phyloP scores from a whole-genome alignment of 2,113 vertebrate genomes.

The Leptocoma aspasia region DNA sequence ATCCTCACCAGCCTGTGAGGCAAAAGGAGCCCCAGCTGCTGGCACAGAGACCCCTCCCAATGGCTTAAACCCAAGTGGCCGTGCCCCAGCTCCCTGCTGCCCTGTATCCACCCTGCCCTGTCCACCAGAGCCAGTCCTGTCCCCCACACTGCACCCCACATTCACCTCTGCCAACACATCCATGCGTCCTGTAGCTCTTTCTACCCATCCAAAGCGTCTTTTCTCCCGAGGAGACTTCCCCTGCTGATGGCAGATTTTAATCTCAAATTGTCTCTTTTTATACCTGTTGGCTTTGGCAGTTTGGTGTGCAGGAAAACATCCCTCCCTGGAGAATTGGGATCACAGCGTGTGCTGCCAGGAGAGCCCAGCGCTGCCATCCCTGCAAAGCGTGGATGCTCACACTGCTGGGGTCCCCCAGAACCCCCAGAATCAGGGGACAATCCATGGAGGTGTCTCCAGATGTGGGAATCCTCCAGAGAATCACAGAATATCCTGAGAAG shows the following conservation, averaged over 20 bases:
- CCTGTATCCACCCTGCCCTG: not conserved
- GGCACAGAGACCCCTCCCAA: not conserved
- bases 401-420: not conserved
- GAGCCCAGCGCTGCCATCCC: not conserved
- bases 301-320: fast-evolving
- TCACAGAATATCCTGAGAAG: not conserved
- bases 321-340: not conserved
- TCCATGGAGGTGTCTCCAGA: not conserved
- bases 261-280: not conserved
- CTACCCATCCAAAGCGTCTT: not conserved
- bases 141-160: not conserved
- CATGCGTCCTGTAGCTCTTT: not conserved
- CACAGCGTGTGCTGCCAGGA: fast-evolving
- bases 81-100: not conserved
- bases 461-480: not conserved
- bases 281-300: not conserved
- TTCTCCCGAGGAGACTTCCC: fast-evolving
- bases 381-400: not conserved
- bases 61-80: fast-evolving
- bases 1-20: not conserved
- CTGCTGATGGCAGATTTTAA: not conserved
- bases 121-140: not conserved
- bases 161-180: not conserved
- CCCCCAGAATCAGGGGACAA: no score
- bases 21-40: not conserved